Evolutionary conservation across 2,888 invertebrate genomes (phyloP).

Genomic region (Drosophila recens): DNA sequence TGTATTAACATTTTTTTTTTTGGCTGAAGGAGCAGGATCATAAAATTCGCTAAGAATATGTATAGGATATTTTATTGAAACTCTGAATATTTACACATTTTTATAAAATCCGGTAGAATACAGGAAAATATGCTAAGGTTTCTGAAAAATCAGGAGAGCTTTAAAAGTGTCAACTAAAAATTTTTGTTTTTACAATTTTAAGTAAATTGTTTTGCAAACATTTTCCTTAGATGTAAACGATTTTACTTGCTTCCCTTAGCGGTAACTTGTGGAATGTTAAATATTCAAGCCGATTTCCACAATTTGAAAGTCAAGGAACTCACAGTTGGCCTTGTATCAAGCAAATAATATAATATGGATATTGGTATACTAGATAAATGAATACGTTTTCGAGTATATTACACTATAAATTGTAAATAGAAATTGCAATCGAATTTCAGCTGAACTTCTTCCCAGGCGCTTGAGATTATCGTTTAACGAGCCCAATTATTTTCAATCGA

Average conservation of each 20-base stretch:
- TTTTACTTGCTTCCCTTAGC: background rate
- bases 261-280: background rate
- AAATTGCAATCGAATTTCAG: conserved; percentile 17
- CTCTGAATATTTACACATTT: too few species aligned
- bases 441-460: conserved; percentile 21
- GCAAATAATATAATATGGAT: background rate
- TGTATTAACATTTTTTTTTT: too few species aligned
- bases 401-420: background rate
- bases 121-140: too few species aligned
- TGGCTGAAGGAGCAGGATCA: too few species aligned
- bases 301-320: background rate
- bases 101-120: too few species aligned
- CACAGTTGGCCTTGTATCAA: background rate
- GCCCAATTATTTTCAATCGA: conserved; percentile 34
- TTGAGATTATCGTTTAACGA: conserved; percentile 19
- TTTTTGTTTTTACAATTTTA: too few species aligned
- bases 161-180: too few species aligned
- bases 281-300: background rate
- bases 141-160: too few species aligned
- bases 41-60: too few species aligned
- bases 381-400: background rate
- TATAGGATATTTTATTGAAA: background rate
- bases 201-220: background rate
- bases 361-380: background rate
- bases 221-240: too few species aligned